These are phyloP conservation scores for Cephalopachus bancanus DNA, from an alignment of 2,797 vertebrate species.

Conservation along the genomic window DNA sequence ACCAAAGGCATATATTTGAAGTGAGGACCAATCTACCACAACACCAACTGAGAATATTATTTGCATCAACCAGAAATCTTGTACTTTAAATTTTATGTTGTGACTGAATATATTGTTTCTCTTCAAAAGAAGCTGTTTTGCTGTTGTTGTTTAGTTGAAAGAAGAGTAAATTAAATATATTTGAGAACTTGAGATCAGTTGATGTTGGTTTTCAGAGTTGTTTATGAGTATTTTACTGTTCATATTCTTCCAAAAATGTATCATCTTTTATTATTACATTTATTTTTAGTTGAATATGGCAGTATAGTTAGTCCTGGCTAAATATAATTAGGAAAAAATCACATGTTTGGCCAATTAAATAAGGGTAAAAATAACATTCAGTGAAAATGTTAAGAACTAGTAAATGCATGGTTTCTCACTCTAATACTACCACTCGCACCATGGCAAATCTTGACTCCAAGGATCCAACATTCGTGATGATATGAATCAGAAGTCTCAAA, in stretches of 20 bases:
- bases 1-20: background rate
- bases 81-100: background rate
- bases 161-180: background rate
- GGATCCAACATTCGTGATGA: background rate
- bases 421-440: background rate
- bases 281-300: background rate
- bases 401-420: background rate
- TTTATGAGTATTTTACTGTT: background rate
- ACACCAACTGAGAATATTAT: background rate
- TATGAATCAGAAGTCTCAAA: background rate
- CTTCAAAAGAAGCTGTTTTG: background rate
- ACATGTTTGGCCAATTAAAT: too few species aligned
- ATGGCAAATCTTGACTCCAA: background rate
- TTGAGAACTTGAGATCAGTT: background rate
- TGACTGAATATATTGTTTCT: background rate
- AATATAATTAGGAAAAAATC: background rate
- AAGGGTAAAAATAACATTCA: background rate
- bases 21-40: background rate
- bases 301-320: background rate
- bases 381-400: background rate
- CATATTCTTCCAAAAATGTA: background rate
- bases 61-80: background rate
- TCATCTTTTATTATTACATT: background rate
- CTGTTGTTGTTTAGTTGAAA: background rate
- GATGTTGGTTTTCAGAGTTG: background rate